Base-by-base conservation (phyloP, 2,888 invertebrate species). In the Luperina nickerlii region DNA sequence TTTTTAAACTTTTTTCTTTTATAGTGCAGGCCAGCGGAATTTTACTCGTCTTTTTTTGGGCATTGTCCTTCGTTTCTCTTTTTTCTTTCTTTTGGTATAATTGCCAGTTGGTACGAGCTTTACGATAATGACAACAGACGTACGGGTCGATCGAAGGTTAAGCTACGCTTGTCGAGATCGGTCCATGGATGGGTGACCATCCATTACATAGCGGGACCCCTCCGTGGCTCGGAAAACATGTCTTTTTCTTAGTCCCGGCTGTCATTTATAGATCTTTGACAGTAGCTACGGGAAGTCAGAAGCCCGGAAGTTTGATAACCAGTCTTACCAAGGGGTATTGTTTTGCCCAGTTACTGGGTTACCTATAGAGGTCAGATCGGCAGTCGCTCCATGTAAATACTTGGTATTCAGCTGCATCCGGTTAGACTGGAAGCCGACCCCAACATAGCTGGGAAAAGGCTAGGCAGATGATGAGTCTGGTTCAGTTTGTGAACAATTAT, bases 41-140 rank as follows among this genome's bases (percentile, higher is more conserved):
- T 76, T 77, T 20, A 57, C 27, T 82, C 4, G 48, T 15, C 32
- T 13, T 82, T 51, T 51, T 67, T 76, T n/a, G 13, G 20, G 15
- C 0, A n/a, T 60, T 78, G n/a, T 71, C n/a, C 2, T 51, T 42
- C 24, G 18, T 66, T 65, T 42, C 2, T 7, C 0, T 54, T 15
- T 38, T 66, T 27, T 48, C 7, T 3, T 48, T 57, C 11, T 15
- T 3, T 77, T 48, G 6, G 13, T 66, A 20, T 81, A n/a, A 62
- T 20, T 11, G 7, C 27, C 27, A 51, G 11, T 24, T 63, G 24
- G 2, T 38, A n/a, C n/a, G n/a, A 63, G 11, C 6, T 60, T 45
- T 13, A 11, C 5, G 20, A 32, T 1, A 51, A 1, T n/a, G 11
- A 57, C 57, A 57, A 57, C 11, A 57, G 57, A n/a, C n/a, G 57